Evolutionary conservation across 2,888 invertebrate genomes (phyloP).

Genomic region (Trachelus troglodyta): DNA sequence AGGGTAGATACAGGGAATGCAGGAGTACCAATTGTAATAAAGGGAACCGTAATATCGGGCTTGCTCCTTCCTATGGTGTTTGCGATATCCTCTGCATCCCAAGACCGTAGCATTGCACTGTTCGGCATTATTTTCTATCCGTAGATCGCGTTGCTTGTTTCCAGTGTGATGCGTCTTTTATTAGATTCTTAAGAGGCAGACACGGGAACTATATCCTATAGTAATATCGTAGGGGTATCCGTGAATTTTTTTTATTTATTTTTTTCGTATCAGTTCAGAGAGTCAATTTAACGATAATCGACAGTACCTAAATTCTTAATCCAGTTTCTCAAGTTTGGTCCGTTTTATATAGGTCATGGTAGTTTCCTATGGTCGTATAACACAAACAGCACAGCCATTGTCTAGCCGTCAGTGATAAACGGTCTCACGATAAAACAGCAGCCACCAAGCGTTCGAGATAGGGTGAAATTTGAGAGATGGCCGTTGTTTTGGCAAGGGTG

Average conservation of each 20-base stretch:
- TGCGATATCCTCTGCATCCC: background rate
- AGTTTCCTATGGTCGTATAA: constrained; percentile 42
- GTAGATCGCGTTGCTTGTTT: constrained; percentile 1
- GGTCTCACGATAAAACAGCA: constrained; percentile 55
- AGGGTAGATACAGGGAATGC: background rate
- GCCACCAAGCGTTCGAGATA: constrained; percentile 30
- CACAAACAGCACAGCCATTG: constrained; percentile 50
- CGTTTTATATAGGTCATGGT: constrained; percentile 40
- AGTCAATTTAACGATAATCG: background rate
- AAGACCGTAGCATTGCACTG: background rate
- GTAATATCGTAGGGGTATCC: background rate
- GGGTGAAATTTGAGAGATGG: constrained; percentile 47
- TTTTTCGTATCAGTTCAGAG: background rate
- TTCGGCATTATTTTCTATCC: constrained; percentile 27
- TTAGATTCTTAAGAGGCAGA: background rate
- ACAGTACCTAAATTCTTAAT: background rate
- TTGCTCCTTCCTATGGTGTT: constrained; percentile 21
- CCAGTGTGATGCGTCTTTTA: background rate
- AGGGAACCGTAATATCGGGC: constrained; percentile 40
- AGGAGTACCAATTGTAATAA: constrained; percentile 41
- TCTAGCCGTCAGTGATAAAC: constrained; percentile 58
- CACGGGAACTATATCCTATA: background rate
- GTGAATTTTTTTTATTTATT: background rate
- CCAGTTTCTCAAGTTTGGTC: background rate
- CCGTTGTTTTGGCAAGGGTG: constrained; percentile 36